These are phyloP conservation scores for Dasypus novemcinctus DNA, from an alignment of 2,113 vertebrate genomes.

Conservation along the genomic window DNA sequence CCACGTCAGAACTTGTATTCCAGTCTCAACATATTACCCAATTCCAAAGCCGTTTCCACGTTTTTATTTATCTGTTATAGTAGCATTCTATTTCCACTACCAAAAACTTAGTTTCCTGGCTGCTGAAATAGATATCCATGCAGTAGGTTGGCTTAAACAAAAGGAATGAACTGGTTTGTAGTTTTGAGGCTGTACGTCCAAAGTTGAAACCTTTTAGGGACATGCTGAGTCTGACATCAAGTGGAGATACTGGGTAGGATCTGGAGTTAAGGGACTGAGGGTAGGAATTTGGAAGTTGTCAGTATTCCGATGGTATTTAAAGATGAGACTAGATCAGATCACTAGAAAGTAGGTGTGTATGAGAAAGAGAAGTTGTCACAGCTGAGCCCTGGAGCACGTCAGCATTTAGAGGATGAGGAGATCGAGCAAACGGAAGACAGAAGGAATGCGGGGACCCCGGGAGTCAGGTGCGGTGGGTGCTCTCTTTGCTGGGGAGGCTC, in stretches of 20 bases:
- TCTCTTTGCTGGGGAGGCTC: background rate
- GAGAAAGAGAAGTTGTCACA: background rate
- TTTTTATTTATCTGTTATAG: too few relatives aligned
- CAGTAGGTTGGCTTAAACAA: too few relatives aligned
- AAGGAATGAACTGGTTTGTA: too few relatives aligned
- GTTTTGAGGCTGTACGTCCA: too few relatives aligned
- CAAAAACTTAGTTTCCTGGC: too few relatives aligned
- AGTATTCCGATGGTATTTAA: background rate
- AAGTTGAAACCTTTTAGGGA: background rate
- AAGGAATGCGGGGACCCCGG: background rate
- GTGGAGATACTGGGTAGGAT: background rate
- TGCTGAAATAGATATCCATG: too few relatives aligned
- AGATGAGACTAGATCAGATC: background rate
- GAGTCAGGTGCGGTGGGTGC: rapidly evolving
- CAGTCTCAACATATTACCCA: too few relatives aligned
- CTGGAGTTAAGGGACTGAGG: background rate
- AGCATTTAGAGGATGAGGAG: background rate
- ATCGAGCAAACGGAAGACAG: background rate
- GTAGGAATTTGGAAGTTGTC: background rate
- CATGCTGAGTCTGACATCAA: background rate
- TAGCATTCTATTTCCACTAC: too few relatives aligned
- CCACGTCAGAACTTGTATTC: too few relatives aligned
- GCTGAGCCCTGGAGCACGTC: background rate
- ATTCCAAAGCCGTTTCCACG: too few relatives aligned
- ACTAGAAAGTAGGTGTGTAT: background rate